Base-by-base conservation (phyloP, 64 coral and sea anemone genomes). In the Pocillopora verrucosa region DNA sequence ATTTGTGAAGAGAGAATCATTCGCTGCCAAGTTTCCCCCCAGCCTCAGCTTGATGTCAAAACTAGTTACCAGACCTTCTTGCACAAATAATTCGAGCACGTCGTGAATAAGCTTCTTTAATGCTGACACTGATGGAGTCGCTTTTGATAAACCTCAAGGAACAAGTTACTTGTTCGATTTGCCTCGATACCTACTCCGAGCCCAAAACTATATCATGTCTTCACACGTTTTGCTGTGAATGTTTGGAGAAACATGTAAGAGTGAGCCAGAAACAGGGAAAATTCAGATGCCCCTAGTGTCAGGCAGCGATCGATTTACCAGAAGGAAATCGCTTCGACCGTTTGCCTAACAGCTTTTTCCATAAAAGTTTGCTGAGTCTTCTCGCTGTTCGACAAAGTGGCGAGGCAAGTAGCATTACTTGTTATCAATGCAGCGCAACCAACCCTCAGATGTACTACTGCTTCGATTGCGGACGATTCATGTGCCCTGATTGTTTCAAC, bases 201-300 rank as follows among this genome's bases (percentile, higher is more conserved):
- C 83, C 83, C 6, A 86, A 86, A 38, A 64, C 57, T n/a, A 38
- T 86, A 19, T 36, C 65, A 4, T 86, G 83, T 72, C 83, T 86
- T 34, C 83, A 86, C 64, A 51, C 65, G 1, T 86, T 86, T 86
- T 86, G 83, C 79, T 58, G 36, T 51, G 79, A 62, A 19, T 82
- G 79, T 82, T 13, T 82, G 56, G 36, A 19, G 58, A 26, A 14
- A 10, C 62, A 61, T 62, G 79, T 58, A 82, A 82, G 10, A 62
- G 62, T 57, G 25, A 58, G 62, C 79, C 58, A 36, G 30, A 36
- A 56, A 56, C 15, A 86, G 20, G 11, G 72, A 37, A 38, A 64
- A 41, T 70, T 72, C 0, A 5, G 83, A 86, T 86, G 83, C 15
- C 83, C 83, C 26, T 38, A 56, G 65, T 86, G 83, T 86, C 83